A percentile compares a stretch with the other conserved stretches of the same genome.
phyloP scores from a whole-genome alignment of 2,888 invertebrate genomes.

The Eristalis pertinax region DNA sequence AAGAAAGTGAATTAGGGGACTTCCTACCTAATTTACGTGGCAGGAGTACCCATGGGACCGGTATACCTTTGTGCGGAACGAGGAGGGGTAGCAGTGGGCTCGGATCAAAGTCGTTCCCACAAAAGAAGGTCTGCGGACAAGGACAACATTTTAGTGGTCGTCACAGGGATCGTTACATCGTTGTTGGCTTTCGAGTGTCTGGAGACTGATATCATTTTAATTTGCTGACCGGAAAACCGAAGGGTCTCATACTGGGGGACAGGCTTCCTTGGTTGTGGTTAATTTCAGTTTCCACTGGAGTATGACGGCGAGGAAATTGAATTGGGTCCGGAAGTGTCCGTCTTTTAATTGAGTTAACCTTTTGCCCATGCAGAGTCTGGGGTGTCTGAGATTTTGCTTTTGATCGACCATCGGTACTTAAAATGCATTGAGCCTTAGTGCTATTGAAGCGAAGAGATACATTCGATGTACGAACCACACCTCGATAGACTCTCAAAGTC shows the following conservation, averaged over 20 bases:
- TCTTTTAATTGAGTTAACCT: constrained; percentile 53
- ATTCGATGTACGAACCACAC: too few relatives aligned
- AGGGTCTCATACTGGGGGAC: neutral
- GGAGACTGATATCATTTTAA: constrained; percentile 36
- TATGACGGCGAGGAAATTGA: constrained; percentile 63
- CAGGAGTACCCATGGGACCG: constrained; percentile 9
- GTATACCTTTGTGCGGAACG: neutral
- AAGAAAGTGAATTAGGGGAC: neutral
- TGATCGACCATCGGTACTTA: neutral
- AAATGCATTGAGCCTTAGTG: neutral
- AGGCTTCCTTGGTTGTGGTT: constrained; percentile 9
- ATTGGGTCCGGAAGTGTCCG: constrained; percentile 53
- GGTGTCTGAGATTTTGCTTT: neutral
- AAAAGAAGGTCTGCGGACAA: constrained; percentile 18
- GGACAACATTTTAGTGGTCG: constrained; percentile 22
- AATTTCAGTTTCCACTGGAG: constrained; percentile 53
- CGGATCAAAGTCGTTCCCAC: constrained; percentile 34
- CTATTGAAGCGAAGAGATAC: neutral
- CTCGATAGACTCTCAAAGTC: too few relatives aligned
- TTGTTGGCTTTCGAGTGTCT: constrained; percentile 47
- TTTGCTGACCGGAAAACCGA: constrained; percentile 59
- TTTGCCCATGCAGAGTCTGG: neutral
- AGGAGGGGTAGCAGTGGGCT: neutral
- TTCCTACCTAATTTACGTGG: constrained; percentile 42
- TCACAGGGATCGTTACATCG: constrained; percentile 63